These are phyloP conservation scores for Drosophila rufa DNA, from an alignment of 1,140 invertebrate species.

Conservation along the genomic window DNA sequence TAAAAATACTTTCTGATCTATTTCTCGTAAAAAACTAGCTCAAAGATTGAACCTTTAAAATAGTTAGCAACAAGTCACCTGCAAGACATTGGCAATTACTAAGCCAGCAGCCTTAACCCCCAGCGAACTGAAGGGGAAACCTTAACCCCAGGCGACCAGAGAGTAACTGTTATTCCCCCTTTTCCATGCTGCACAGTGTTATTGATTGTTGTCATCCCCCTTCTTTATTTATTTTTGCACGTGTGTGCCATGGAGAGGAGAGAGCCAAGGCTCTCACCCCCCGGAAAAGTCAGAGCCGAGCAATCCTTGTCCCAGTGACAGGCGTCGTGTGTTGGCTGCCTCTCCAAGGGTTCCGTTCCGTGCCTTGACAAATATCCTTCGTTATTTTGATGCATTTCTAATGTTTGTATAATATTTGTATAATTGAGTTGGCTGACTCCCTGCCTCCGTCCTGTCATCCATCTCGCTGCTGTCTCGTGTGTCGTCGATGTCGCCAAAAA, in stretches of 20 bases:
- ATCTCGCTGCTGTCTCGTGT: constrained; percentile 21
- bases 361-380: constrained; percentile 71
- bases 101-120: constrained; percentile 28
- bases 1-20: neutral
- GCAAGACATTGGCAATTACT: constrained; percentile 14
- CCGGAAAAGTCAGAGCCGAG: constrained; percentile 4
- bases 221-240: constrained; percentile 5
- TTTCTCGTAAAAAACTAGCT: neutral
- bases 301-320: constrained; percentile 43
- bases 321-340: constrained; percentile 2
- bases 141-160: constrained; percentile 20
- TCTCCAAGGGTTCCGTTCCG: constrained; percentile 42
- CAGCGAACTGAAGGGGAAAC: neutral
- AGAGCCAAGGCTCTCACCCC: constrained; percentile 41
- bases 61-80: constrained; percentile 17
- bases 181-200: constrained; percentile 22
- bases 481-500: constrained; percentile 70
- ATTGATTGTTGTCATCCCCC: constrained; percentile 33
- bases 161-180: neutral
- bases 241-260: constrained; percentile 23
- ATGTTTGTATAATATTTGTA: constrained; percentile 80
- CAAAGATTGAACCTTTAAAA: neutral
- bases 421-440: constrained; percentile 72
- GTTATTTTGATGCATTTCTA: constrained; percentile 82
- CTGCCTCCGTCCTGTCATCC: constrained; percentile 6